Evolutionary conservation across 2,888 invertebrate species (phyloP).

Genomic region (Hypena proboscidalis): DNA sequence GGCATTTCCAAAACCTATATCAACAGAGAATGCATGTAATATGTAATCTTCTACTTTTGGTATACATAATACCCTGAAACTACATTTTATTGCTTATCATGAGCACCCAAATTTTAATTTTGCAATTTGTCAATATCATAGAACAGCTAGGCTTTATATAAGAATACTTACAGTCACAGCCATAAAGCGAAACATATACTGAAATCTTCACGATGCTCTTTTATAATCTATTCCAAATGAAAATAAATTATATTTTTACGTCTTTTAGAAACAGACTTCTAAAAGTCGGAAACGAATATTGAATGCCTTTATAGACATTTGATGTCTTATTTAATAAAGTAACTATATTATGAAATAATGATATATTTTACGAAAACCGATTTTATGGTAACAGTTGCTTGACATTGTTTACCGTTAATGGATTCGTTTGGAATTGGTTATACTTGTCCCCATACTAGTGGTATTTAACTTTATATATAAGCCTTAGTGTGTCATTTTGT

Average conservation of each 20-base stretch:
- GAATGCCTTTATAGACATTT: constrained; percentile 17
- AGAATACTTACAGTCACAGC: constrained; percentile 35
- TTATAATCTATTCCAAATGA: constrained; percentile 30
- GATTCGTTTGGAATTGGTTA: constrained; percentile 11
- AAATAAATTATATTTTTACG: constrained; percentile 10
- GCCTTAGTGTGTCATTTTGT: constrained; percentile 5
- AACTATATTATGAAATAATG: too few relatives aligned
- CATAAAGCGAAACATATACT: constrained; percentile 42
- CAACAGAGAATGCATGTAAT: constrained; percentile 73
- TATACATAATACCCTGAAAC: constrained; percentile 70
- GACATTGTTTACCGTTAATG: background rate
- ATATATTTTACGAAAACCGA: constrained; percentile 6
- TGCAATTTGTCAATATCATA: constrained; percentile 57
- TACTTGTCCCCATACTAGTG: constrained; percentile 18
- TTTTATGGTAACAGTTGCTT: constrained; percentile 5
- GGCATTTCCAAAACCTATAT: constrained; percentile 82
- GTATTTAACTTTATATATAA: constrained; percentile 36
- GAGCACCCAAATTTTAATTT: constrained; percentile 57
- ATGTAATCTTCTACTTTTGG: constrained; percentile 73
- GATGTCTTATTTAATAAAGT: constrained; percentile 19
- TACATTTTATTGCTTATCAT: constrained; percentile 70
- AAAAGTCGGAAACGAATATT: background rate
- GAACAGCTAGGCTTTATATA: constrained; percentile 72
- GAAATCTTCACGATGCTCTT: constrained; percentile 53
- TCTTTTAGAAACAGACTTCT: constrained; percentile 13